Evolutionary conservation across 2,113 vertebrate species (phyloP).

Genomic region (Chascanopsetta lugubris): DNA sequence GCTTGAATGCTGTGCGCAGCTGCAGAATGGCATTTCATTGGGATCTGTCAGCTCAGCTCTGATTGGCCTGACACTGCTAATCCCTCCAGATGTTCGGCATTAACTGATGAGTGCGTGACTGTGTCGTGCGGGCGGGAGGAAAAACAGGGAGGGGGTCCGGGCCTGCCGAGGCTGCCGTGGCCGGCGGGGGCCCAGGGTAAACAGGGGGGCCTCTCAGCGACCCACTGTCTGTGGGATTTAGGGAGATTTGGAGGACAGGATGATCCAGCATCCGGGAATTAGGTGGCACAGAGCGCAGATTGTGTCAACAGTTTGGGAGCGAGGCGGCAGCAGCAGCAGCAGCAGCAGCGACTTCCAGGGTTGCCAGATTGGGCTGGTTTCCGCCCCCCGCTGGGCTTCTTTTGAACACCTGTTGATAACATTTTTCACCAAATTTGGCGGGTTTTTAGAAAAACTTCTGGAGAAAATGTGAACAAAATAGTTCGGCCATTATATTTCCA

Average conservation of each 20-base stretch:
- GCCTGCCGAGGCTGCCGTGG: conserved; percentile 50
- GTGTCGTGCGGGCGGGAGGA: conserved; percentile 46
- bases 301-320: conserved; percentile 73
- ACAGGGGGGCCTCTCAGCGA: conserved; percentile 69
- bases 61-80: conserved; percentile 79
- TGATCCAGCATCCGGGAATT: conserved; percentile 78
- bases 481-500: too few species aligned
- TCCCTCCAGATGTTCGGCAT: conserved; percentile 85
- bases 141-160: conserved; percentile 39
- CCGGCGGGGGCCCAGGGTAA: conserved; percentile 68
- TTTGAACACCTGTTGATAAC: too few species aligned
- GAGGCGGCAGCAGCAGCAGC: conserved; percentile 51
- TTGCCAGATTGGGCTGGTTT: too few species aligned
- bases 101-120: conserved; percentile 82
- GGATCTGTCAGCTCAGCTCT: conserved; percentile 81
- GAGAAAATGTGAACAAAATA: too few species aligned
- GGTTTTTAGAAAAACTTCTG: too few species aligned
- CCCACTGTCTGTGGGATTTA: conserved; percentile 77
- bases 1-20: conserved; percentile 82
- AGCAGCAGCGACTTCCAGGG: too few species aligned
- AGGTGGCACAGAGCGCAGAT: conserved; percentile 71
- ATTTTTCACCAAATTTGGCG: too few species aligned
- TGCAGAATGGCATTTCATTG: conserved; percentile 82
- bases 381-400: too few species aligned
- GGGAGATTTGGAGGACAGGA: conserved; percentile 76